phyloP scores from a whole-genome alignment of 1,140 invertebrate genomes.

The Amyelois transitella region DNA sequence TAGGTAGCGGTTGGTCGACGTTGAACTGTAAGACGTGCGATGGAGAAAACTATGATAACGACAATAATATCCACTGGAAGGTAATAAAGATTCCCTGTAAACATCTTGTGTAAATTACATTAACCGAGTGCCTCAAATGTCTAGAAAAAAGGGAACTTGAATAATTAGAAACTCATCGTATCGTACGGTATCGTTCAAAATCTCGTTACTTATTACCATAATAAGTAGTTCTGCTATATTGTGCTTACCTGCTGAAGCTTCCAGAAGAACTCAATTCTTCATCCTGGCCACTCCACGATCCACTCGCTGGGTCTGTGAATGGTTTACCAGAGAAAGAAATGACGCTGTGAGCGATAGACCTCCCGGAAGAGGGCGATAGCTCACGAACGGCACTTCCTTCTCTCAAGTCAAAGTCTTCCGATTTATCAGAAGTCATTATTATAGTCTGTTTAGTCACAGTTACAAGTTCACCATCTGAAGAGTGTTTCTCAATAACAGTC shows the following conservation, averaged over 20 bases:
- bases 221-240: constrained; percentile 4
- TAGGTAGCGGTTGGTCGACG: too few relatives aligned
- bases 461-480: constrained; percentile 41
- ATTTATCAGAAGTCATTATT: constrained; percentile 52
- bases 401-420: constrained; percentile 61
- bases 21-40: too few relatives aligned
- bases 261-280: constrained; percentile 72
- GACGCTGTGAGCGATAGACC: constrained; percentile 67
- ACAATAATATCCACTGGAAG: too few relatives aligned
- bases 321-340: constrained; percentile 66
- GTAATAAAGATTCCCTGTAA: too few relatives aligned
- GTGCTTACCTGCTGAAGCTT: constrained; percentile 67
- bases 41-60: too few relatives aligned
- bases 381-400: constrained; percentile 62
- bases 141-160: too few relatives aligned
- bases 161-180: too few relatives aligned
- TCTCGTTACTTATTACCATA: too few relatives aligned
- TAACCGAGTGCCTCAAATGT: too few relatives aligned
- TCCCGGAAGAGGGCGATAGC: constrained; percentile 70
- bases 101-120: too few relatives aligned
- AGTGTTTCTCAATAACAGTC: constrained; percentile 65
- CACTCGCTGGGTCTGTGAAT: constrained; percentile 74
- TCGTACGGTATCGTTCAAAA: too few relatives aligned
- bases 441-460: constrained; percentile 54
- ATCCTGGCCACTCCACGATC: constrained; percentile 72